Evolutionary conservation across 2,113 vertebrate genomes (phyloP).

Genomic region (Hippocampus abdominalis): DNA sequence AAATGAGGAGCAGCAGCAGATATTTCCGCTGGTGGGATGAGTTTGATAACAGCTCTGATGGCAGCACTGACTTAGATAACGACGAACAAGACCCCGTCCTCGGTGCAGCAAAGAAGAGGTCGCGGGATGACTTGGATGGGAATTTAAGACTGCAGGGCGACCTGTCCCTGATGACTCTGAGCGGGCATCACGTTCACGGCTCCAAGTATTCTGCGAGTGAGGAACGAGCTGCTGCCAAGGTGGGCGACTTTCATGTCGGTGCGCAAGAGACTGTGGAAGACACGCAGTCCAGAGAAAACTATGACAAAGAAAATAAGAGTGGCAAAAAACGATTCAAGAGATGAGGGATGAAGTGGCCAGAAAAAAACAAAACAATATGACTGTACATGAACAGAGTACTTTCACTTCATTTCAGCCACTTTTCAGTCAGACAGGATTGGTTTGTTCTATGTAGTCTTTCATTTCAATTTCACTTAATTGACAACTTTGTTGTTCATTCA

Average conservation of each 20-base stretch:
- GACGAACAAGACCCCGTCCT: not conserved
- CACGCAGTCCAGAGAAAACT: not conserved
- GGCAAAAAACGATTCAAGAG: constrained; percentile 7
- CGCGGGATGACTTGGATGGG: not conserved
- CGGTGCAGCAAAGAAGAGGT: not conserved
- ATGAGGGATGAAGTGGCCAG: not conserved
- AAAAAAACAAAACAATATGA: not conserved
- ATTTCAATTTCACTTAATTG: too few species aligned
- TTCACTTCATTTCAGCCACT: not conserved
- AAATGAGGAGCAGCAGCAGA: constrained; percentile 6
- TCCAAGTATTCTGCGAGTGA: not conserved
- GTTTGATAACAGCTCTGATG: constrained; percentile 4
- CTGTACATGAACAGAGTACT: not conserved
- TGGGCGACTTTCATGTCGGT: not conserved
- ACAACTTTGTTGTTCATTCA: not conserved
- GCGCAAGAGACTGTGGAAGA: not conserved
- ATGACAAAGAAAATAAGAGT: constrained; percentile 2
- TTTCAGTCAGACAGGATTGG: not conserved
- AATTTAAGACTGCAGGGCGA: constrained; percentile 6
- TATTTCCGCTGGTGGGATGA: constrained; percentile 8
- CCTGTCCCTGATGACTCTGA: not conserved
- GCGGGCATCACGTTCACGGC: not conserved
- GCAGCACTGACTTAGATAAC: not conserved
- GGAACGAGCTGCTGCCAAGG: not conserved
- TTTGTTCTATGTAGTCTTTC: not conserved